Base-by-base conservation (phyloP, 2,797 vertebrate genomes). In the Ispidina picta region DNA sequence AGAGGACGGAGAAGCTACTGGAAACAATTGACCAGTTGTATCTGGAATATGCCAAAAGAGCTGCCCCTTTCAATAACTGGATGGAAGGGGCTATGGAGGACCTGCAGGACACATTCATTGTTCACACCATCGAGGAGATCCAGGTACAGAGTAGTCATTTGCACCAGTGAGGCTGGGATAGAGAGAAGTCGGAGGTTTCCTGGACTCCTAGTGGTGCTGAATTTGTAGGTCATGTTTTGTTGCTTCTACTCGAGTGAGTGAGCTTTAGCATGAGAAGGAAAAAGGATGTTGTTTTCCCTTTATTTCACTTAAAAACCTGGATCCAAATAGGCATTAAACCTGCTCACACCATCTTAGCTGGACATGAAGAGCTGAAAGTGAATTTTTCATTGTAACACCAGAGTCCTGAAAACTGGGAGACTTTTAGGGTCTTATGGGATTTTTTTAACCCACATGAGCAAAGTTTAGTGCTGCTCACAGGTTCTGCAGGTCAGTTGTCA, bases 1-100 rank as follows among this genome's bases (percentile, higher is more conserved):
- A 99, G 99, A 98, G 98, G 97, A 99, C 99, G 2, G 99, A 99
- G 97, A 99, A 99, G 89, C 97, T 99, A 74, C 97, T 99, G 63
- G 99, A 99, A 96, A 99, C 99, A 55, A 99, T 99, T 56, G 99
- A 99, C 96, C 99, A 99, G 81, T 96, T 99, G 82, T 99, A 99
- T 96, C 96, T 99, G 88, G 99, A 99, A 96, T 99, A 99, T 56
- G 99, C 99, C 96, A 99, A 99, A 97, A 98, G 99, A 97, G 99
- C 99, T 1, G 99, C 99, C 6, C 99, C 99, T 20, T 99, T 99
- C 98, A 99, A 99, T 98, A 99, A 99, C 97, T 99, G 99, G 99
- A 99, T 99, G 99, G 99, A 99, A 94, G 99, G 99, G 21, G 99
- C 99, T 73, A 99, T 99, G 99, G 99, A 99, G 93, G 99, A 99